Percentiles rank a stretch among this genome's conserved stretches.
Evolutionary conservation across 2,888 invertebrate species (phyloP).

Genomic region (Apodemia zela): DNA sequence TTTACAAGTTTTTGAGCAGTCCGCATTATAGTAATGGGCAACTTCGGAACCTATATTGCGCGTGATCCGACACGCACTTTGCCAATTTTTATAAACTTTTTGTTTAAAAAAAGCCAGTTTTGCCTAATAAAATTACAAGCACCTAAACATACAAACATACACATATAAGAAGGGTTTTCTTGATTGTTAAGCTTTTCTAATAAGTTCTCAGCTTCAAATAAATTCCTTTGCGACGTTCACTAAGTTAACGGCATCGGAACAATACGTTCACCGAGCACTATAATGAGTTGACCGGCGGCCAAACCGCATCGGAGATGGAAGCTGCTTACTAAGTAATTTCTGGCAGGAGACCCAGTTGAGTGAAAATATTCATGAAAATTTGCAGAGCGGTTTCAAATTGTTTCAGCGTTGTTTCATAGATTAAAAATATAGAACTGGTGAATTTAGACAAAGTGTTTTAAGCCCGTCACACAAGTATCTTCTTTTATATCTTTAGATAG

Average conservation of each 20-base stretch:
- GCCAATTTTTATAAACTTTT: too few relatives aligned
- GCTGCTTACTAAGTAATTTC: slow-evolving; percentile 12
- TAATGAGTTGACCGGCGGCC: slow-evolving; percentile 45
- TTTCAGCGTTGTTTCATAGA: background rate
- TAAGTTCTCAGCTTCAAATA: background rate
- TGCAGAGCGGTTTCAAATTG: background rate
- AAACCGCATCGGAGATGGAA: slow-evolving; percentile 33
- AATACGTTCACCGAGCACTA: slow-evolving; percentile 21
- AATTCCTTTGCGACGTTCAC: slow-evolving; percentile 2
- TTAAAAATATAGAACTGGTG: background rate
- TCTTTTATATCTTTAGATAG: too few relatives aligned
- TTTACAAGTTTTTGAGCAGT: too few relatives aligned
- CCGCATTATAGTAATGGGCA: too few relatives aligned
- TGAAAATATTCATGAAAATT: slow-evolving; percentile 14
- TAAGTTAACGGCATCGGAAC: slow-evolving; percentile 12
- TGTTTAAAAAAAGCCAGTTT: too few relatives aligned
- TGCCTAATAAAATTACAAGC: too few relatives aligned
- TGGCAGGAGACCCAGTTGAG: slow-evolving; percentile 9
- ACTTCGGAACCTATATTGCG: too few relatives aligned
- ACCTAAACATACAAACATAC: too few relatives aligned
- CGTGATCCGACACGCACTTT: too few relatives aligned
- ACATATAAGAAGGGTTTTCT: too few relatives aligned
- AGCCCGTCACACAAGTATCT: too few relatives aligned
- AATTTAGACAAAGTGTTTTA: background rate
- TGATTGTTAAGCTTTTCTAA: too few relatives aligned